These are phyloP conservation scores for Trichechus manatus DNA, from an alignment of 2,113 vertebrate species.

Conservation along the genomic window DNA sequence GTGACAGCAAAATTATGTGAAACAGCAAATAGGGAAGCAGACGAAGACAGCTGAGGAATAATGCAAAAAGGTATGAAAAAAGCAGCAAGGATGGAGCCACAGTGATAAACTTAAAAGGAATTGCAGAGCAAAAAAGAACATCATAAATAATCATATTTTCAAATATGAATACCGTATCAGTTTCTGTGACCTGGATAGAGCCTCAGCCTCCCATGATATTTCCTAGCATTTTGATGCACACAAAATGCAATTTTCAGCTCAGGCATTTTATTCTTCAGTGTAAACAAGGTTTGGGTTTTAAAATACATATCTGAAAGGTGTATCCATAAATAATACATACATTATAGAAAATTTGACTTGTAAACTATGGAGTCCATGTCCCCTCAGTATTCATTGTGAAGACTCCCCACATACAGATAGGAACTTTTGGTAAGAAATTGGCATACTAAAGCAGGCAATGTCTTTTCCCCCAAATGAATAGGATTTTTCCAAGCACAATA, in stretches of 20 bases:
- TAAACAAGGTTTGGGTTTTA: slow-evolving; percentile 66
- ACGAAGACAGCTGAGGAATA: slow-evolving; percentile 73
- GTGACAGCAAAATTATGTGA: slow-evolving; percentile 50
- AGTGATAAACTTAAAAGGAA: slow-evolving; percentile 75
- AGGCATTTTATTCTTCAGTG: slow-evolving; percentile 46
- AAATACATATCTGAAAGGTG: slow-evolving; percentile 56
- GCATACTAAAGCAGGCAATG: slow-evolving; percentile 21
- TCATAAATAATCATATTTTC: slow-evolving; percentile 76
- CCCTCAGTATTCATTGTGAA: neutral
- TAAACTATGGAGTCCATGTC: neutral
- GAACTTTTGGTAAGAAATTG: neutral
- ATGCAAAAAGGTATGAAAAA: slow-evolving; percentile 48
- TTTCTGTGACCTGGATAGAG: slow-evolving; percentile 72
- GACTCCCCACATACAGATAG: neutral
- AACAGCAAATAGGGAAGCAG: slow-evolving; percentile 66
- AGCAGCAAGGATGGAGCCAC: neutral
- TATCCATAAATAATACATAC: slow-evolving; percentile 65
- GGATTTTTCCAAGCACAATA: slow-evolving; percentile 52
- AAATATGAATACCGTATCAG: slow-evolving; percentile 70
- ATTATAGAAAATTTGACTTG: slow-evolving; percentile 60
- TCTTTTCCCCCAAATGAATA: slow-evolving; percentile 58
- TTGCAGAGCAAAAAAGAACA: slow-evolving; percentile 73
- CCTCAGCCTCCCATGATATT: neutral
- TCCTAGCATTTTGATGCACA: slow-evolving; percentile 58
- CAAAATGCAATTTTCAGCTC: slow-evolving; percentile 43